Base-by-base conservation (phyloP, 2,797 vertebrate genomes). In the Dermochelys coriacea region DNA sequence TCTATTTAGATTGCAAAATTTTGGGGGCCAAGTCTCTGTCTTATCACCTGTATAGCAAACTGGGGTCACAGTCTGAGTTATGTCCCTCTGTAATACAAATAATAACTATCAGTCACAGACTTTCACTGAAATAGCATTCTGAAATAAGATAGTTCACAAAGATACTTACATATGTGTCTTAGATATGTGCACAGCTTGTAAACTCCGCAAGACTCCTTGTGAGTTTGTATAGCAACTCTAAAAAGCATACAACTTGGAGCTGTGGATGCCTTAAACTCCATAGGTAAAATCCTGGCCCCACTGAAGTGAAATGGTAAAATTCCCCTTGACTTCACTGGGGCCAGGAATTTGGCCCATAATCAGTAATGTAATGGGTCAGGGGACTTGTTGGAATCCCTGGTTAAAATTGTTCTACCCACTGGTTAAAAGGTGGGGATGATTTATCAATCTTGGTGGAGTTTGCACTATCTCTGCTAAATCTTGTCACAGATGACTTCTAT, bases 281-380 rank as follows among this genome's bases (percentile, higher is more conserved):
- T 57, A 6, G 45, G 59, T 50, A 91, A 90, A 90, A 89, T 82
- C 37, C 54, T 31, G 0, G 0, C 78, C 5, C 27, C 1, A 1
- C 82, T 86, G 64, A 68, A 68, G 18, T 37, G 9, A 68, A 54
- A 21, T 10, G 9, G 64, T 37, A 68, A 37, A 37, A 68, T 68
- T 68, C n/a, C 34, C n/a, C 21, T 37, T 68, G 85, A 47, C 10
- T 82, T 87, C 77, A 54, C 8, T 78, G 85, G 77, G 57, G 25
- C 77, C 74, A 84, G 81, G 84, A 93, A 51, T 7, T 82, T 55
- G 21, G 75, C 29, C 21, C 75, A 81, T 83, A 52, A 93, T 5
- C 12, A 83, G 37, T 21, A 8, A 6, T 5, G 3, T 37, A 61
- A 47, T 71, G 31, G 11, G 41, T 41, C 41, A 85, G 18, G 81